These are phyloP conservation scores for Alcis repandata DNA, from an alignment of 2,888 invertebrate species.

Conservation along the genomic window DNA sequence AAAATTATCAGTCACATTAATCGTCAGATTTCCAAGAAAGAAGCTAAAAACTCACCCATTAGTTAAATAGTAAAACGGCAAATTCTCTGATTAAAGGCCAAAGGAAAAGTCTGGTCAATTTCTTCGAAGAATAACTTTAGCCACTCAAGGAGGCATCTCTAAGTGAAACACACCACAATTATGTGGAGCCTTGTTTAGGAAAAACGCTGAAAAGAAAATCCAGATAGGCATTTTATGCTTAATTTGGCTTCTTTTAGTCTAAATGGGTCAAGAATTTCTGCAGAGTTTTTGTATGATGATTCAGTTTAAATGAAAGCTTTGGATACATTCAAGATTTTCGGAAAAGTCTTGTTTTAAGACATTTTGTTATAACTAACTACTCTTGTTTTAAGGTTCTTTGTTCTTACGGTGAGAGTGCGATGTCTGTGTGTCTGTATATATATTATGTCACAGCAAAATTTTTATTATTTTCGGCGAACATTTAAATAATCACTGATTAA, in stretches of 20 bases:
- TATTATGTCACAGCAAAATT: too few species aligned
- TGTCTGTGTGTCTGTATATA: too few species aligned
- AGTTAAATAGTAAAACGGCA: neutral
- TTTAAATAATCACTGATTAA: too few species aligned
- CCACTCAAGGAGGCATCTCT: conserved; percentile 6
- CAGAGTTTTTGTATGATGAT: neutral
- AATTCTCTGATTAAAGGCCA: neutral
- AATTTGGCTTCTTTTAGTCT: conserved; percentile 9
- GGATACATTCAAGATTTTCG: too few species aligned
- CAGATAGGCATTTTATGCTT: conserved; percentile 18
- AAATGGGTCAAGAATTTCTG: neutral
- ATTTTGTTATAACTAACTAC: too few species aligned
- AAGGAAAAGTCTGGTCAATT: conserved; percentile 6
- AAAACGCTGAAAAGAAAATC: conserved; percentile 24
- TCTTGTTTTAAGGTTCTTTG: too few species aligned
- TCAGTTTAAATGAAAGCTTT: neutral
- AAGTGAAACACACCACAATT: conserved; percentile 27
- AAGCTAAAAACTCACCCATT: neutral
- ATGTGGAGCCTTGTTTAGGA: conserved; percentile 18
- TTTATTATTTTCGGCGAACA: too few species aligned
- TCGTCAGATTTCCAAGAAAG: neutral
- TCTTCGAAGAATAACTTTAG: conserved; percentile 11
- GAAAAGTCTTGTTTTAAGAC: too few species aligned
- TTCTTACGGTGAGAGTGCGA: too few species aligned
- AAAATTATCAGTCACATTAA: too few species aligned